Conservation (phyloP, 2,797 vertebrate genomes). For the Halcyon badia region DNA sequence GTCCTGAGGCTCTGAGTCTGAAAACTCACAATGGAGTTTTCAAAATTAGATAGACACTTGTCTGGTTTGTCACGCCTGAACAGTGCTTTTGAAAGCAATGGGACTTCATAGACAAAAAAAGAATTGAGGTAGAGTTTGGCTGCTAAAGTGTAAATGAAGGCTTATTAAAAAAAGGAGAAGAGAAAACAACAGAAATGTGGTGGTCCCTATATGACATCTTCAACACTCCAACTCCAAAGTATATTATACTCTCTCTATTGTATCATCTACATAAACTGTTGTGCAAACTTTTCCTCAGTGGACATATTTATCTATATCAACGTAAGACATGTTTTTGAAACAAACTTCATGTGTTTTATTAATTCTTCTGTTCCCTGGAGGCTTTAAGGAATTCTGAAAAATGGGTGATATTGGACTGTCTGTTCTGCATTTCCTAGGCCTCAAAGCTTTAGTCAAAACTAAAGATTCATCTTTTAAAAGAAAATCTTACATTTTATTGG, state of each 20-base stretch:
- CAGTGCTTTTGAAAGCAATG: not conserved
- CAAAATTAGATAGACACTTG: not conserved
- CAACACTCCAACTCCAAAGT: not conserved
- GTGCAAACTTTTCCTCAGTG: not conserved
- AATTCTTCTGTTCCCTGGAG: not conserved
- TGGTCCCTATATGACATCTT: not conserved
- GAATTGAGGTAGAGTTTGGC: not conserved
- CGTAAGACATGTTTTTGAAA: slow-evolving; percentile 5
- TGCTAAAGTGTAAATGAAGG: not conserved
- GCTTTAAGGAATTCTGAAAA: slow-evolving; percentile 5
- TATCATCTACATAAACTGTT: not conserved
- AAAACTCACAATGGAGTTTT: not conserved
- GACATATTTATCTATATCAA: not conserved
- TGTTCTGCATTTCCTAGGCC: not conserved
- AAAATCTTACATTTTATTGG: not conserved
- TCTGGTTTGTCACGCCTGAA: not conserved
- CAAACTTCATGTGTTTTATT: slow-evolving; percentile 5
- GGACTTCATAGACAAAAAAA: not conserved
- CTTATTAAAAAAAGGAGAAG: not conserved
- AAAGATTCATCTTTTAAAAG: not conserved
- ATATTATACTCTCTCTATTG: not conserved
- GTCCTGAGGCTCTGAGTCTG: not conserved
- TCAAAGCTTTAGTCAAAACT: not conserved
- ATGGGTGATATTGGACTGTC: not conserved
- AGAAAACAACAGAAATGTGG: not conserved